Base-by-base conservation (phyloP, 2,797 vertebrate species). In the Mastacembelus armatus region DNA sequence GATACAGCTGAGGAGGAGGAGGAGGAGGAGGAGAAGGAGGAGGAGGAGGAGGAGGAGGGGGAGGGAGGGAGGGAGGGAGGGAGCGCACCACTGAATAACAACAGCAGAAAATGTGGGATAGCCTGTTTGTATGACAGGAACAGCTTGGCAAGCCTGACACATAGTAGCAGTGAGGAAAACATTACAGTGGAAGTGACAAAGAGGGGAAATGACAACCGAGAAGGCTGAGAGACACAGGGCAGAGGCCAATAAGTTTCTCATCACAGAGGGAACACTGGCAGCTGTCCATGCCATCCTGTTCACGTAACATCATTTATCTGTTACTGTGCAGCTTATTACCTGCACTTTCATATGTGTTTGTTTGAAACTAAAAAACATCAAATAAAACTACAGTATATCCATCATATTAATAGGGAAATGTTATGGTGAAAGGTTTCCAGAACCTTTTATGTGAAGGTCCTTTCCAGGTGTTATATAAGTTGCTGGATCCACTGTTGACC, bases 121-220 rank as follows among this genome's bases (percentile, higher is more conserved):
- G 59, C 83, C 78, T 59, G 68, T 72, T 76, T 70, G 74, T 78
- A 64, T 72, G 79, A 83, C 77, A 81, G 79, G 74, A 84, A 78
- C 74, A 78, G 76, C 77, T 83, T 70, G 83, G 85, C 74, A 68
- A 51, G 60, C 54, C 74, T 76, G 84, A 85, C 44, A 65, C 78
- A 76, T 70, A 29, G 71, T 69, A 80, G 80, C 75, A 51, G 51
- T 2, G 64, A 80, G 72, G 65, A 89, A 71, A 69, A 79, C 71
- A 77, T 87, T 79, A 84, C 59, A 86, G 72, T 38, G 59, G 69
- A 51, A 77, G 63, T 74, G 83, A 90, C 81, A 89, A 90, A 88
- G 73, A 88, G 65, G 72, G 88, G 85, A 89, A 89, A 85, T 84
- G 77, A 85, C 76, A 81, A 73, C 79, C n/a, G 74, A 75, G 49